These are phyloP conservation scores for Peromyscus aztecus DNA, from an alignment of 2,797 vertebrate genomes.

Conservation along the genomic window DNA sequence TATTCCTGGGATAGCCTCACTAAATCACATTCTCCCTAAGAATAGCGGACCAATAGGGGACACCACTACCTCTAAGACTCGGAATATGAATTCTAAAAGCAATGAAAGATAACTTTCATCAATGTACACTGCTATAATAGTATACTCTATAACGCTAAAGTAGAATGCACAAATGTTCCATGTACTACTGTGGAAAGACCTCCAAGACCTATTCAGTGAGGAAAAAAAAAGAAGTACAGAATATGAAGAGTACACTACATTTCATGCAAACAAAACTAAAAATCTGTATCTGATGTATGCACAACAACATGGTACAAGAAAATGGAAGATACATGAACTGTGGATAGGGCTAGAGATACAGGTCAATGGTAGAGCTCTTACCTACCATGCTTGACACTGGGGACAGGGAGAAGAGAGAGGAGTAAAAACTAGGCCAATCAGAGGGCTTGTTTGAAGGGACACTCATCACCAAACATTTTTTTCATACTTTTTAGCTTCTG, in stretches of 20 bases:
- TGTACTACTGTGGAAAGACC: not conserved
- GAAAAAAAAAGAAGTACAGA: not conserved
- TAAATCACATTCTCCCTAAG: constrained; percentile 20
- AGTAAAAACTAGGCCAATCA: not conserved
- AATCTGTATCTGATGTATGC: not conserved
- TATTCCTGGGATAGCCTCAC: constrained; percentile 18
- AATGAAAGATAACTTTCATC: constrained; percentile 42
- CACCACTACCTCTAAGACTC: constrained; percentile 37
- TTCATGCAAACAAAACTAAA: not conserved
- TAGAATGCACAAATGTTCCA: not conserved
- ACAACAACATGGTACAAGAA: not conserved
- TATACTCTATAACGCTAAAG: not conserved
- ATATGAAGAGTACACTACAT: not conserved
- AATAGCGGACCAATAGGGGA: not conserved
- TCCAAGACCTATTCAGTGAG: not conserved
- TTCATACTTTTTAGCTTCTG: constrained; percentile 39
- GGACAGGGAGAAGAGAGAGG: not conserved
- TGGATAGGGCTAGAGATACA: not conserved
- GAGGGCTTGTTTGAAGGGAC: not conserved
- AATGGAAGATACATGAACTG: not conserved
- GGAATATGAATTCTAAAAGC: constrained; percentile 45
- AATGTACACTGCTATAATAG: not conserved
- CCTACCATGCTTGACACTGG: not conserved
- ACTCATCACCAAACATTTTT: not conserved
- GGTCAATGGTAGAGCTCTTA: not conserved